Percentiles rank a stretch among this genome's conserved stretches.
phyloP scores from a whole-genome alignment of 1,140 invertebrate genomes.

The Samia ricini region DNA sequence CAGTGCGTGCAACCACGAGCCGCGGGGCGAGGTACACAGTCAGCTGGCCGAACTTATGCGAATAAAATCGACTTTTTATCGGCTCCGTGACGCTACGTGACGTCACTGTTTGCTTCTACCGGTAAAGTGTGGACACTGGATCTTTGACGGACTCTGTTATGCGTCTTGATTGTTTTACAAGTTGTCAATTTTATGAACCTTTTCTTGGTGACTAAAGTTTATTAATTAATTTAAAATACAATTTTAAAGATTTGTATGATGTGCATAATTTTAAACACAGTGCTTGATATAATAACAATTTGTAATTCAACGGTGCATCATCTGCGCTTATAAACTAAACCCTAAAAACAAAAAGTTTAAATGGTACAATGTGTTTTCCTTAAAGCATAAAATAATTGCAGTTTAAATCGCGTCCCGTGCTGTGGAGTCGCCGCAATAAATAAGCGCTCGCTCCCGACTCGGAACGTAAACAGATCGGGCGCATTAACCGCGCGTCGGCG shows the following conservation, averaged over 20 bases:
- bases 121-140: constrained; percentile 47
- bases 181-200: background rate
- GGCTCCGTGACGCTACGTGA: constrained; percentile 70
- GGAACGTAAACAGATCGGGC: constrained; percentile 74
- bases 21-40: constrained; percentile 52
- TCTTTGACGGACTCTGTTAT: constrained; percentile 41
- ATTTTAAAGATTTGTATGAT: background rate
- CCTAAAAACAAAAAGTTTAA: constrained; percentile 38
- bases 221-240: background rate
- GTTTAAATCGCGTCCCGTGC: constrained; percentile 69
- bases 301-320: background rate
- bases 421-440: constrained; percentile 65
- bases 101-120: constrained; percentile 73
- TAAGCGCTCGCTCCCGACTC: constrained; percentile 49
- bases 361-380: constrained; percentile 65
- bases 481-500: constrained; percentile 72
- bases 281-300: background rate
- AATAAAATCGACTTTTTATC: constrained; percentile 77
- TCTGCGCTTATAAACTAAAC: constrained; percentile 10
- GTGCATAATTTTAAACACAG: background rate
- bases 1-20: constrained; percentile 51
- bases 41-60: constrained; percentile 75
- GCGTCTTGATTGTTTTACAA: constrained; percentile 15
- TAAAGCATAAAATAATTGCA: constrained; percentile 71
- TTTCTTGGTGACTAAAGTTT: background rate